A percentile compares a stretch with the other conserved stretches of the same genome.
phyloP scores from a whole-genome alignment of 2,888 invertebrate genomes.

The Anodontia alba region DNA sequence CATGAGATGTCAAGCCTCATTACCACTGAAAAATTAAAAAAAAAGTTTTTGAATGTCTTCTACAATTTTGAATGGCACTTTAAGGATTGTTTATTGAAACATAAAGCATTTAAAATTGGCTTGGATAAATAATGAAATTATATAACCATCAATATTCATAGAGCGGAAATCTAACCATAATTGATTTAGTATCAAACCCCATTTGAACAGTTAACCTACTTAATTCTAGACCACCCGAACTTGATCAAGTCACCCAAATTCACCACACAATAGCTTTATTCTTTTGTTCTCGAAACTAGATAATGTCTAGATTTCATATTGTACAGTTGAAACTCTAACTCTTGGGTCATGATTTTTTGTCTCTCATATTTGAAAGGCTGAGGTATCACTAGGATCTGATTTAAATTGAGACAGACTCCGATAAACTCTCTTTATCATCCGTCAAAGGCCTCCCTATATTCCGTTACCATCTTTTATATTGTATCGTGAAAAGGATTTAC shows the following conservation, averaged over 20 bases:
- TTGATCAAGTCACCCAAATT: background rate
- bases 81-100: conserved; percentile 1
- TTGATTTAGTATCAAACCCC: conserved; percentile 10
- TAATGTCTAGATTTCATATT: conserved; percentile 5
- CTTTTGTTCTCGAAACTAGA: background rate
- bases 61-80: too few species aligned
- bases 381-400: background rate
- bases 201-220: background rate
- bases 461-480: conserved; percentile 14
- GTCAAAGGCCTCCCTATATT: background rate
- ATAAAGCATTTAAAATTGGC: background rate
- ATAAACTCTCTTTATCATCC: conserved; percentile 4
- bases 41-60: too few species aligned
- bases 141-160: conserved; percentile 1
- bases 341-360: background rate
- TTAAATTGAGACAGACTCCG: conserved; percentile 4
- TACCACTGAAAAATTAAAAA: too few species aligned
- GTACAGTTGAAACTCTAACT: background rate
- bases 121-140: conserved; percentile 8
- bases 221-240: conserved; percentile 13
- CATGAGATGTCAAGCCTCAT: too few species aligned
- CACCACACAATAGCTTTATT: conserved; percentile 1
- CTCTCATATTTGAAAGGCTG: background rate
- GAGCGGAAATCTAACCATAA: background rate
- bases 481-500: conserved; percentile 16